Evolutionary conservation across 2,888 invertebrate genomes (phyloP).

Genomic region (Lithophane socia): DNA sequence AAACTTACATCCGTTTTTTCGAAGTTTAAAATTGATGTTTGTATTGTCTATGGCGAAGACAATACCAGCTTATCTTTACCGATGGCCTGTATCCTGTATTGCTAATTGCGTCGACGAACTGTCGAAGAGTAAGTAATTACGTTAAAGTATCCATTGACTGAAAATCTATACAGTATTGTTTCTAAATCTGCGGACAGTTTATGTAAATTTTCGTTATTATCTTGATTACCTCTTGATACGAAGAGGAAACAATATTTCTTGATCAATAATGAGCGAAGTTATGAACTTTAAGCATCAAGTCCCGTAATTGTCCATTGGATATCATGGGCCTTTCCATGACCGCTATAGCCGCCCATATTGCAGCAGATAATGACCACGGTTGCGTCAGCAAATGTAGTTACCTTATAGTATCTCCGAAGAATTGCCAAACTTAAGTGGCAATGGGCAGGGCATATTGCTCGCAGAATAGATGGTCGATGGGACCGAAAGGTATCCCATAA

Average conservation of each 20-base stretch:
- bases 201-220: not conserved
- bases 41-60: slow-evolving; percentile 24
- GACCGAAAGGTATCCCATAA: too few relatives aligned
- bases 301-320: not conserved
- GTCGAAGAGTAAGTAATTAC: slow-evolving; percentile 21
- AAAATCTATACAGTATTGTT: slow-evolving; percentile 14
- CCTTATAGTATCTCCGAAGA: too few relatives aligned
- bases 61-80: slow-evolving; percentile 7
- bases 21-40: slow-evolving; percentile 26
- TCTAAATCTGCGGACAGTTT: not conserved
- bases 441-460: too few relatives aligned
- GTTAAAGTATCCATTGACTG: slow-evolving; percentile 23
- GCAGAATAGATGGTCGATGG: too few relatives aligned
- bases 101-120: slow-evolving; percentile 17
- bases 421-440: too few relatives aligned
- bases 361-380: too few relatives aligned
- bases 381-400: too few relatives aligned
- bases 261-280: not conserved
- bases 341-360: too few relatives aligned
- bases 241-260: slow-evolving; percentile 7
- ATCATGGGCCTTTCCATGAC: too few relatives aligned
- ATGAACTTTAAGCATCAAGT: not conserved
- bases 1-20: slow-evolving; percentile 13
- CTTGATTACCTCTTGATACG: not conserved
- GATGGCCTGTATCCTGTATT: slow-evolving; percentile 22